A percentile compares a stretch with the other conserved stretches of the same genome.
These are phyloP conservation scores for Xestia c-nigrum DNA, from an alignment of 2,888 invertebrate genomes.

Conservation along the genomic window DNA sequence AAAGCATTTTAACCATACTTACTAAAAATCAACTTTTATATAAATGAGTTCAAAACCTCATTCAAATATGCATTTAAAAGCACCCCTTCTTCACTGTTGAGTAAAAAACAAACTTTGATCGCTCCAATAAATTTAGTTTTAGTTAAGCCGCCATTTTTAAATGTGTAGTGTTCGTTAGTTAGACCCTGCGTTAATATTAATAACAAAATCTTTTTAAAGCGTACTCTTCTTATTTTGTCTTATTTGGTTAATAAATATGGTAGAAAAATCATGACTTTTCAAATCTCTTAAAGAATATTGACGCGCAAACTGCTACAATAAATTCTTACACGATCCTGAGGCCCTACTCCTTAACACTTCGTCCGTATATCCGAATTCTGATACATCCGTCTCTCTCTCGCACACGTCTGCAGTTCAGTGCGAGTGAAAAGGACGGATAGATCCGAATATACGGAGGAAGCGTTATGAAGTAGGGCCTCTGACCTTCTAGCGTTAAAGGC, in stretches of 20 bases:
- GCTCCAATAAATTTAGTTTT: slow-evolving; percentile 26
- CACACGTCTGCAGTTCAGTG: too few species aligned
- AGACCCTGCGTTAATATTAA: slow-evolving; percentile 34
- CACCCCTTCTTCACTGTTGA: not conserved
- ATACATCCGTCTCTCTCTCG: too few species aligned
- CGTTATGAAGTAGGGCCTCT: too few species aligned
- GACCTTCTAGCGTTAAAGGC: not conserved
- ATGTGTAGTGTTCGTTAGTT: slow-evolving; percentile 43
- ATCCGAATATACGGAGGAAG: too few species aligned
- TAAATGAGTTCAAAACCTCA: slow-evolving; percentile 17
- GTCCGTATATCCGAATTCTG: too few species aligned
- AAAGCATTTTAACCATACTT: not conserved
- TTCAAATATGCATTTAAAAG: slow-evolving; percentile 44
- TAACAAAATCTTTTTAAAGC: slow-evolving; percentile 4
- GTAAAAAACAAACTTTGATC: slow-evolving; percentile 2
- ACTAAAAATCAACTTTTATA: not conserved
- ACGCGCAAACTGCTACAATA: not conserved
- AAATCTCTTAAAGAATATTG: not conserved
- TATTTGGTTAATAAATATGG: slow-evolving; percentile 14
- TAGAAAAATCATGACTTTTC: not conserved
- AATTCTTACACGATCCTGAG: not conserved
- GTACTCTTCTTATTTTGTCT: not conserved
- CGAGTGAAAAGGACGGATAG: too few species aligned
- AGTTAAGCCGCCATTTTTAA: slow-evolving; percentile 41
- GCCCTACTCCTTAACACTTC: too few species aligned